These are phyloP conservation scores for Sinopyrophorus schimmeli DNA, from an alignment of 2,888 invertebrate genomes.

Conservation along the genomic window DNA sequence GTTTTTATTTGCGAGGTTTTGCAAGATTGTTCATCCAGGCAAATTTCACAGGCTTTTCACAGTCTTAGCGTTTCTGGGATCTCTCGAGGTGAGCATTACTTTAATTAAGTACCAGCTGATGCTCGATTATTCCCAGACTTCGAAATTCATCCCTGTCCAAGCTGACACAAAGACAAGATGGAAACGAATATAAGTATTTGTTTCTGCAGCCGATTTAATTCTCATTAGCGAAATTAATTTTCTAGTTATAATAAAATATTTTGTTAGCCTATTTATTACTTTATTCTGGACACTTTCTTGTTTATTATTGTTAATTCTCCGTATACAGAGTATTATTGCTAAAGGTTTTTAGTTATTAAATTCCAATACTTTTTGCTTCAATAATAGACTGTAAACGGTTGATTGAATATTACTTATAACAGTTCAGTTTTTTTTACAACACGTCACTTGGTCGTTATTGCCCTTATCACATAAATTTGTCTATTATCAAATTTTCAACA, in stretches of 20 bases:
- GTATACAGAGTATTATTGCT: constrained; percentile 19
- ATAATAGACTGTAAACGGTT: constrained; percentile 9
- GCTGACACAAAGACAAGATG: constrained; percentile 46
- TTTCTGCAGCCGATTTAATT: constrained; percentile 37
- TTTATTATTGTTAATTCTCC: constrained; percentile 16
- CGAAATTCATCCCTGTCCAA: constrained; percentile 41
- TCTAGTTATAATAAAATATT: constrained; percentile 33
- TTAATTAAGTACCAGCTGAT: constrained; percentile 53
- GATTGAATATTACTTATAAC: constrained; percentile 9
- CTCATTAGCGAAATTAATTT: constrained; percentile 35
- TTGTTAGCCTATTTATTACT: constrained; percentile 32
- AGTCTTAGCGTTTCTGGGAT: constrained; percentile 33
- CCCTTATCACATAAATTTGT: constrained; percentile 49
- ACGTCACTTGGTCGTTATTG: constrained; percentile 52
- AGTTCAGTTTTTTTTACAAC: constrained; percentile 25
- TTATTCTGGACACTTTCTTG: constrained; percentile 27
- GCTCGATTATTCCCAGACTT: constrained; percentile 50
- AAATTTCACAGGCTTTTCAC: constrained; percentile 30
- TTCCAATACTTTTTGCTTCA: background rate
- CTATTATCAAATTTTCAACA: constrained; percentile 34
- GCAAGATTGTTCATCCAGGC: constrained; percentile 15
- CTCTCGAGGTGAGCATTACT: constrained; percentile 48
- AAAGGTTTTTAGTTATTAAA: constrained; percentile 1
- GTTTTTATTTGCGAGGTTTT: constrained; percentile 13
- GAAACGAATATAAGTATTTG: constrained; percentile 46